A percentile compares a stretch with the other conserved stretches of the same genome.
Conservation (phyloP, 37 sponge, comb jelly and placozoan species). For the Theonella swinhoei region DNA sequence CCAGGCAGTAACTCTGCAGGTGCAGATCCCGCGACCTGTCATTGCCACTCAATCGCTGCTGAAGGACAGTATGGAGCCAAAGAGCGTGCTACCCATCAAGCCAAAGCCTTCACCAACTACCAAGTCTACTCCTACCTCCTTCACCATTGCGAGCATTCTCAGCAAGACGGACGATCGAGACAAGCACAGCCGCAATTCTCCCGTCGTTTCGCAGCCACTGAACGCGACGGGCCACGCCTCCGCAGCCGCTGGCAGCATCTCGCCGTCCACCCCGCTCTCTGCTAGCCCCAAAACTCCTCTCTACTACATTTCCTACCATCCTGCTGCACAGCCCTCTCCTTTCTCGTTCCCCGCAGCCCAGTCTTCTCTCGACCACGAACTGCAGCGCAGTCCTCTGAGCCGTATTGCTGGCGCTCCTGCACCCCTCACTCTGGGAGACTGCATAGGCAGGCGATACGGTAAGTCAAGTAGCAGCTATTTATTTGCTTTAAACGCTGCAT, state of each 20-base stretch:
- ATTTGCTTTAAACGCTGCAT: too few relatives aligned
- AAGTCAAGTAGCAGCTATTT: too few relatives aligned
- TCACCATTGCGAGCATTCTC: slow-evolving; percentile 68
- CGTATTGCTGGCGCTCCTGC: slow-evolving; percentile 14
- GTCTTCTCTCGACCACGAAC: not conserved
- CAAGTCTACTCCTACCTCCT: slow-evolving; percentile 31
- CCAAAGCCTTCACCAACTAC: not conserved
- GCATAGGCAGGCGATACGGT: not conserved
- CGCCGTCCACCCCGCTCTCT: slow-evolving; percentile 43
- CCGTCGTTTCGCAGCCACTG: not conserved
- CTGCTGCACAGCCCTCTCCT: slow-evolving; percentile 8
- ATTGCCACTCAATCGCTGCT: not conserved
- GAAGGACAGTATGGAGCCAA: not conserved
- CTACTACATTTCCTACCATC: slow-evolving; percentile 40
- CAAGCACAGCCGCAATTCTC: not conserved
- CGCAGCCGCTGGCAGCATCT: not conserved
- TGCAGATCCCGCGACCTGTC: not conserved
- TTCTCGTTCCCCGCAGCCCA: not conserved
- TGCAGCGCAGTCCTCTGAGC: slow-evolving; percentile 2
- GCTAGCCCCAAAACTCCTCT: slow-evolving; percentile 4
- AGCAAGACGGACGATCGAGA: slow-evolving; percentile 9
- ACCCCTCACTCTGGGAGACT: slow-evolving; percentile 29
- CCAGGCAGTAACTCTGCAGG: slow-evolving; percentile 4
- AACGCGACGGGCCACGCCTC: not conserved
- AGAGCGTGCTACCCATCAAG: not conserved